These are phyloP conservation scores for Enteromius argenteus DNA, from an alignment of 2,797 vertebrate species.

Conservation along the genomic window DNA sequence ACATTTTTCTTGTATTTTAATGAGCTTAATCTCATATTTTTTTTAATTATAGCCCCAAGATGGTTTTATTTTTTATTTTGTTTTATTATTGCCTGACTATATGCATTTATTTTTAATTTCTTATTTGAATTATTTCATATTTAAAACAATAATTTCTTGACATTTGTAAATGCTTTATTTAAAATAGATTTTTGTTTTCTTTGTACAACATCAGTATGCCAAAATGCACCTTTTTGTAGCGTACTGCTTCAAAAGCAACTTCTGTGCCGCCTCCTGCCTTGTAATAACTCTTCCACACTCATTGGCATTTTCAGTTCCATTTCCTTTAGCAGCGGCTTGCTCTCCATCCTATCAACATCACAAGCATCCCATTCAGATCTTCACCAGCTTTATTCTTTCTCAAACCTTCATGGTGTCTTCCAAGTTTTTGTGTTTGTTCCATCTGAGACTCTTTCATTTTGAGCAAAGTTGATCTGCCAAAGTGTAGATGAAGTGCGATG, in stretches of 20 bases:
- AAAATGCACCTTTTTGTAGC: background rate
- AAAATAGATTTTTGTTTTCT: background rate
- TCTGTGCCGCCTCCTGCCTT: background rate
- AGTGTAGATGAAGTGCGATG: conserved; percentile 44
- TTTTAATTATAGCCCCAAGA: too few species aligned
- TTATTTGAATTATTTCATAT: background rate
- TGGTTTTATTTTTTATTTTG: too few species aligned
- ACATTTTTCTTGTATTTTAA: too few species aligned
- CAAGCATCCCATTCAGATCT: background rate
- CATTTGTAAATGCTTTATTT: background rate
- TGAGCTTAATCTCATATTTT: too few species aligned
- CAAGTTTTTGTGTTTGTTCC: conserved; percentile 24
- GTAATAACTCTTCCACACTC: background rate
- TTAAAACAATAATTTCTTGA: background rate
- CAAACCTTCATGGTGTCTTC: background rate
- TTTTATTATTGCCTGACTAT: too few species aligned
- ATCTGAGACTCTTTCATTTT: conserved; percentile 33
- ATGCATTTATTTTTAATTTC: background rate
- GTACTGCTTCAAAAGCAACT: background rate
- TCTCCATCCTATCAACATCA: background rate
- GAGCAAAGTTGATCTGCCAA: conserved; percentile 48
- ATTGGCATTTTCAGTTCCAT: background rate
- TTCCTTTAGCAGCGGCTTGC: background rate
- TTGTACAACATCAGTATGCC: background rate
- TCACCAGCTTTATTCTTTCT: conserved; percentile 3